These are phyloP conservation scores for Neogobius melanostomus DNA, from an alignment of 2,113 vertebrate genomes.

Conservation along the genomic window DNA sequence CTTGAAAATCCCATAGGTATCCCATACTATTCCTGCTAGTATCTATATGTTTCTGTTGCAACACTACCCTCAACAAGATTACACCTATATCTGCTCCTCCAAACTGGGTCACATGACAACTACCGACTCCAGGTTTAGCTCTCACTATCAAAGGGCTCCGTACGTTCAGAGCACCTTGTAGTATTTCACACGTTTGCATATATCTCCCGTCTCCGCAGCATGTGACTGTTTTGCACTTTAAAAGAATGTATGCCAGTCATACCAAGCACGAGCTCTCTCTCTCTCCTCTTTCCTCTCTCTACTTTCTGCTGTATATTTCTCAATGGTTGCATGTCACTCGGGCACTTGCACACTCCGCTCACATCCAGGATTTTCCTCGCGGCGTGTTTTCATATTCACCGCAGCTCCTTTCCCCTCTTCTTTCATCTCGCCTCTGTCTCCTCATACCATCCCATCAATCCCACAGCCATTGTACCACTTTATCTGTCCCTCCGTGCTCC, in stretches of 20 bases:
- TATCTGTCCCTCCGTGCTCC: conserved; percentile 34
- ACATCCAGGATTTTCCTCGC: conserved; percentile 52
- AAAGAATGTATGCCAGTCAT: conserved; percentile 1
- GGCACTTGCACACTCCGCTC: conserved; percentile 25
- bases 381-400: conserved; percentile 47
- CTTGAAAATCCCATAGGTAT: background rate
- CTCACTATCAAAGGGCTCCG: background rate
- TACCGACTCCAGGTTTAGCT: background rate
- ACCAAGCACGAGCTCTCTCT: conserved; percentile 2
- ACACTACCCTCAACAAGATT: background rate
- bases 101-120: conserved; percentile 7
- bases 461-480: conserved; percentile 38
- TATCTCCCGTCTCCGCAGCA: conserved; percentile 12
- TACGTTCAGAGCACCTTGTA: background rate
- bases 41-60: background rate
- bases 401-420: conserved; percentile 31
- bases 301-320: conserved; percentile 34
- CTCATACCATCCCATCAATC: conserved; percentile 31
- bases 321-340: conserved; percentile 29
- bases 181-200: background rate
- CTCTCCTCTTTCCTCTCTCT: background rate
- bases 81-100: background rate
- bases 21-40: too few species aligned
- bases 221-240: background rate
- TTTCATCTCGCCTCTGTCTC: conserved; percentile 46